Evolutionary conservation across 2,113 vertebrate species (phyloP).

Genomic region (Rhipidura dahli): DNA sequence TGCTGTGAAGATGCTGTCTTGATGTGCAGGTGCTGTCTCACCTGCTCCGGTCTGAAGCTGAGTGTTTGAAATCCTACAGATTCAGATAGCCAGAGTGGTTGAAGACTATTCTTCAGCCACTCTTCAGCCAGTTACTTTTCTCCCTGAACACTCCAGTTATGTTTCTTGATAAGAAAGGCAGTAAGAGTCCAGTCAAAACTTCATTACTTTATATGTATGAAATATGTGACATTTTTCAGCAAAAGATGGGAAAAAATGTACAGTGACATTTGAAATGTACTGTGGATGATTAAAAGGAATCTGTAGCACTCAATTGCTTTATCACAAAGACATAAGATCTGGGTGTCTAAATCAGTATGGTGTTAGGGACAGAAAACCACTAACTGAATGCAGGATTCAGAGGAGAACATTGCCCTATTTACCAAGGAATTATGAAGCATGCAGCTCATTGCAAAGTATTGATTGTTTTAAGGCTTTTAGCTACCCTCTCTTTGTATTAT

Average conservation of each 20-base stretch:
- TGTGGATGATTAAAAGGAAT: neutral
- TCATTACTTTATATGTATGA: neutral
- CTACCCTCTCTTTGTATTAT: neutral
- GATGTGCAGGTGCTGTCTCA: no score
- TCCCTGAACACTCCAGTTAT: neutral
- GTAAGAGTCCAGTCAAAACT: neutral
- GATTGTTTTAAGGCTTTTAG: conserved; percentile 1
- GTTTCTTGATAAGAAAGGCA: neutral
- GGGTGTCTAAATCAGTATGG: neutral
- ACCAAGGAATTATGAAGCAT: neutral
- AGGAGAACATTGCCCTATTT: neutral
- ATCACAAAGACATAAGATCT: neutral
- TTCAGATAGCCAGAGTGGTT: neutral
- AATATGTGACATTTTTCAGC: neutral
- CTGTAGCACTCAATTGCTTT: accelerated
- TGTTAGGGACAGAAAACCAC: neutral
- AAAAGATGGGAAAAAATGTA: neutral
- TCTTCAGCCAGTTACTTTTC: neutral
- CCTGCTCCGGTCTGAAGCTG: neutral
- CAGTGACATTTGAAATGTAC: neutral
- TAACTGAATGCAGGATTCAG: neutral
- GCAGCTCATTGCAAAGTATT: neutral
- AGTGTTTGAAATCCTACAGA: neutral
- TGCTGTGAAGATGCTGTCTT: no score
- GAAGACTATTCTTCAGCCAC: neutral